Conservation (phyloP, 2,888 invertebrate genomes). For the Lathronympha strigana region DNA sequence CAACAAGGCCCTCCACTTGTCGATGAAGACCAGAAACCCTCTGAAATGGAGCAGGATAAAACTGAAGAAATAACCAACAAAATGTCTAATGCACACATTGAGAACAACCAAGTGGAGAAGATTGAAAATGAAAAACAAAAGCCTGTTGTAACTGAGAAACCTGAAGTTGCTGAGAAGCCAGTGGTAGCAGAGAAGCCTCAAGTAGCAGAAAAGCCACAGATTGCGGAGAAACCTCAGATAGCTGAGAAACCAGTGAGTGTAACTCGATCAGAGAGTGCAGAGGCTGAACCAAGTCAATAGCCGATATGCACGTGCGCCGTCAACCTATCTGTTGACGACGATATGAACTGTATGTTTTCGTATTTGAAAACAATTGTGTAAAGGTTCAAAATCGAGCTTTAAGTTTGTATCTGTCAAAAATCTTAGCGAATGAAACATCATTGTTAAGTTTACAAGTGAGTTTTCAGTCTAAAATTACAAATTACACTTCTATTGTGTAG, state of each 20-base stretch:
- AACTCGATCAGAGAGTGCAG: slow-evolving; percentile 65
- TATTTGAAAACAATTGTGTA: slow-evolving; percentile 74
- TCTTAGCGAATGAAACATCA: background rate
- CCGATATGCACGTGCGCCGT: slow-evolving; percentile 68
- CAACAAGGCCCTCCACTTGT: slow-evolving; percentile 69
- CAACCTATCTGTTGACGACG: slow-evolving; percentile 56
- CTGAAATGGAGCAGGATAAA: slow-evolving; percentile 75
- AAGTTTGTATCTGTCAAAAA: slow-evolving; percentile 42
- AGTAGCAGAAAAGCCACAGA: slow-evolving; percentile 46
- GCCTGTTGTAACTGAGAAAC: slow-evolving; percentile 43
- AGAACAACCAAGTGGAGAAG: slow-evolving; percentile 52
- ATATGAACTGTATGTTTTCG: slow-evolving; percentile 75
- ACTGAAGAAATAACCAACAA: slow-evolving; percentile 70
- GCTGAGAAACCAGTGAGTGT: slow-evolving; percentile 56
- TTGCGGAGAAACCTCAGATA: slow-evolving; percentile 43
- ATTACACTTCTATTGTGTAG: no score
- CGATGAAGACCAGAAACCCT: slow-evolving; percentile 67
- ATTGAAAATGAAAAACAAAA: slow-evolving; percentile 43
- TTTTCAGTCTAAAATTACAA: background rate
- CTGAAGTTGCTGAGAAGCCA: slow-evolving; percentile 41
- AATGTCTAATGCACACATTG: slow-evolving; percentile 68
- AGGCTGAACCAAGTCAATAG: slow-evolving; percentile 75
- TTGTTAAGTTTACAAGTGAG: background rate
- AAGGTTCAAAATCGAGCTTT: slow-evolving; percentile 39
- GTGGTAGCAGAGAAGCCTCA: slow-evolving; percentile 37